Percentiles rank a stretch among this genome's conserved stretches.
Evolutionary conservation across 1,140 invertebrate genomes (phyloP).

Genomic region (Globodera ellingtonae): DNA sequence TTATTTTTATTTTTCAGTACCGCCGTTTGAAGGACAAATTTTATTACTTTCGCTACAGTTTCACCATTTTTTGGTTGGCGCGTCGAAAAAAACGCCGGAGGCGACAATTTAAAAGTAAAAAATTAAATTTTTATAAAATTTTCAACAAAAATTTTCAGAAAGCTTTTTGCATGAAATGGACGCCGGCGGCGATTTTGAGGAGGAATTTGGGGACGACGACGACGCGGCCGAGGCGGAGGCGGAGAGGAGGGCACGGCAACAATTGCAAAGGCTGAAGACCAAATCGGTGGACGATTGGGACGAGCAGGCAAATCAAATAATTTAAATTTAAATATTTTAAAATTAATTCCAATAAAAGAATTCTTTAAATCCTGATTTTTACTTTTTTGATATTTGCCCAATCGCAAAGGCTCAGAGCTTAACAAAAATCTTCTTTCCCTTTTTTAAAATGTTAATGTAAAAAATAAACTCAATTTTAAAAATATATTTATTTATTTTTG

Average conservation of each 20-base stretch:
- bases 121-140: background rate
- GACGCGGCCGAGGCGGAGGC: constrained; percentile 9
- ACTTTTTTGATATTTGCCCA: too few species aligned
- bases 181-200: background rate
- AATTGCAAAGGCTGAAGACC: constrained; percentile 6
- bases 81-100: background rate
- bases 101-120: constrained; percentile 11
- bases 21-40: constrained; percentile 10
- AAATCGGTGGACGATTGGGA: constrained; percentile 42
- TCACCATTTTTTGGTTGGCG: constrained; percentile 9
- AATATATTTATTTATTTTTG: too few species aligned
- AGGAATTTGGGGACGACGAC: background rate
- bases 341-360: background rate
- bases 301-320: constrained; percentile 38
- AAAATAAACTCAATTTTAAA: too few species aligned
- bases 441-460: too few species aligned
- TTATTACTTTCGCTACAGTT: constrained; percentile 15
- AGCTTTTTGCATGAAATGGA: constrained; percentile 8
- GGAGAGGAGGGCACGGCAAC: background rate
- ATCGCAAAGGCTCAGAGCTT: too few species aligned
- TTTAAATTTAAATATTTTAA: background rate
- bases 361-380: too few species aligned
- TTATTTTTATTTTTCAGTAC: constrained; percentile 16
- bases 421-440: too few species aligned
- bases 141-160: constrained; percentile 15